phyloP scores from a whole-genome alignment of 2,797 vertebrate species.

The Rachycentron canadum region DNA sequence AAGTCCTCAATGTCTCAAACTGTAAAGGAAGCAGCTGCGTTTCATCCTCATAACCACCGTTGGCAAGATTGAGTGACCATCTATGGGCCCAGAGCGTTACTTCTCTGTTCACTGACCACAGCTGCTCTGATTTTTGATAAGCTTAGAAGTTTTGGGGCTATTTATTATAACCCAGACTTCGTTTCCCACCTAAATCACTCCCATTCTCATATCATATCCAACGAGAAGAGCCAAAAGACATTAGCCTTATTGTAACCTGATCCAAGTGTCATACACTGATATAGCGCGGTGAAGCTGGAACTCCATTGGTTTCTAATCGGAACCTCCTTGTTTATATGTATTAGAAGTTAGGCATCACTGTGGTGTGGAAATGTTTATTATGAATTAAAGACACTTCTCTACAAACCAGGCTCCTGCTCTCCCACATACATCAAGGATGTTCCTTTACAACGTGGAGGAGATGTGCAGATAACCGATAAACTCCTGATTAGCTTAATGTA shows the following conservation, averaged over 20 bases:
- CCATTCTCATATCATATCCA: slow-evolving; percentile 45
- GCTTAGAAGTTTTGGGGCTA: slow-evolving; percentile 53
- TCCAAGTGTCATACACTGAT: slow-evolving; percentile 61
- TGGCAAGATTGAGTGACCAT: slow-evolving; percentile 64
- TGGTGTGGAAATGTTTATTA: slow-evolving; percentile 60
- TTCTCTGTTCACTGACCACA: slow-evolving; percentile 51
- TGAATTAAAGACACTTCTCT: slow-evolving; percentile 49
- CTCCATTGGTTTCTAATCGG: slow-evolving; percentile 39
- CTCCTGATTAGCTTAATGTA: slow-evolving; percentile 34
- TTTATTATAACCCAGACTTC: slow-evolving; percentile 61
- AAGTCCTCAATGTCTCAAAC: slow-evolving; percentile 58
- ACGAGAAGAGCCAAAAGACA: slow-evolving; percentile 61
- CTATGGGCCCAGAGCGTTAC: slow-evolving; percentile 33
- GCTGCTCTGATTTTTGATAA: slow-evolving; percentile 72
- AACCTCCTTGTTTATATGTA: slow-evolving; percentile 56
- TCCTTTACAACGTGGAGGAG: slow-evolving; percentile 14
- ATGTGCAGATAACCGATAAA: slow-evolving; percentile 48
- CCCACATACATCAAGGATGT: slow-evolving; percentile 46
- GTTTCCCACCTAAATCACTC: slow-evolving; percentile 64
- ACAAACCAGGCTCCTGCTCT: slow-evolving; percentile 41
- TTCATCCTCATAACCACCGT: slow-evolving; percentile 67
- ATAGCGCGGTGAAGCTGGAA: slow-evolving; percentile 33
- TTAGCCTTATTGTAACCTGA: slow-evolving; percentile 57
- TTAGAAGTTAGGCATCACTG: slow-evolving; percentile 48
- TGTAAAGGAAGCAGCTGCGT: slow-evolving; percentile 72